phyloP scores from a whole-genome alignment of 2,888 invertebrate species.

The Callimorpha dominula region DNA sequence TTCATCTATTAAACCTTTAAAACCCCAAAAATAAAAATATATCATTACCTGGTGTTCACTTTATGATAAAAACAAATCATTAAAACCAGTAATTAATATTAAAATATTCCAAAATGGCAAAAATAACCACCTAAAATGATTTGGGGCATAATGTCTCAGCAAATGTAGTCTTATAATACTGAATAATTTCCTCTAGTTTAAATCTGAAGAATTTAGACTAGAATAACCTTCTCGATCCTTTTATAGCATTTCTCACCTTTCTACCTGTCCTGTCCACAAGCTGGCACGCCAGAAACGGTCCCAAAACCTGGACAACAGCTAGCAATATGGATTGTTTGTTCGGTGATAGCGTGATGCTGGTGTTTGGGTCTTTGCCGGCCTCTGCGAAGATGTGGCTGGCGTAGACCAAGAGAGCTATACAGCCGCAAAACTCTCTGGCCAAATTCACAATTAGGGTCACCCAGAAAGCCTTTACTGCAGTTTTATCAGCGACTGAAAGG shows the following conservation, averaged over 20 bases:
- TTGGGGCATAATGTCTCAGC: neutral
- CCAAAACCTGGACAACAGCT: slow-evolving; percentile 78
- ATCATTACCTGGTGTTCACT: neutral
- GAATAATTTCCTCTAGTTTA: slow-evolving; percentile 2
- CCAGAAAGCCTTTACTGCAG: slow-evolving; percentile 79
- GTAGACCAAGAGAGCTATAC: slow-evolving; percentile 80
- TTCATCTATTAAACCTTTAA: neutral
- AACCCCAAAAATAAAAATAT: neutral
- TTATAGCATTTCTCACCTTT: slow-evolving; percentile 64
- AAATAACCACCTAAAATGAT: neutral
- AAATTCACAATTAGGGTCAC: slow-evolving; percentile 79
- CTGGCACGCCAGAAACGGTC: slow-evolving; percentile 80
- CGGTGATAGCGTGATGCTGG: slow-evolving; percentile 70
- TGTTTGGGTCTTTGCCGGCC: slow-evolving; percentile 65
- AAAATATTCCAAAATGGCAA: neutral
- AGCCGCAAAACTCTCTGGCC: slow-evolving; percentile 80
- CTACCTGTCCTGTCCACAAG: slow-evolving; percentile 78
- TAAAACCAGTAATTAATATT: too few relatives aligned
- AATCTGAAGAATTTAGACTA: neutral
- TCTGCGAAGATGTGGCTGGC: slow-evolving; percentile 80
- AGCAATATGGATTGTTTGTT: slow-evolving; percentile 80
- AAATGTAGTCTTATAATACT: neutral
- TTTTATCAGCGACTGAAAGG: slow-evolving; percentile 72
- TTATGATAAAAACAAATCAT: too few relatives aligned
- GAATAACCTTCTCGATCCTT: neutral